Conservation (phyloP, 1,140 invertebrate species). For the Globodera ellingtonae region DNA sequence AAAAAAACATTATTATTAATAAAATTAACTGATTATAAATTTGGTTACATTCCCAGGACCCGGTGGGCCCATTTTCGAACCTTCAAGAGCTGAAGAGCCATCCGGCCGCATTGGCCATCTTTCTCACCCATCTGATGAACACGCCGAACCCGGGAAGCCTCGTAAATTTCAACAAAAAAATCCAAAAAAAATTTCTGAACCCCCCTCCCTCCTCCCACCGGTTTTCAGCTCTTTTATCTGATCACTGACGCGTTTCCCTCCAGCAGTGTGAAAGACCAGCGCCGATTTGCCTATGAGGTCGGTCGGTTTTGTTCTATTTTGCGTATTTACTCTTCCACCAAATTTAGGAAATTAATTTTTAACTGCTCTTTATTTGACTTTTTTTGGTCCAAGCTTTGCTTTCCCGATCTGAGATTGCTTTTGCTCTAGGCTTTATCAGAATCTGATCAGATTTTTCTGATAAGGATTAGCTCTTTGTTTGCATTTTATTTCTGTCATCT, state of each 20-base stretch:
- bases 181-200: neutral
- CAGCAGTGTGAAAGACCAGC: constrained; percentile 82
- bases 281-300: constrained; percentile 96
- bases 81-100: constrained; percentile 36
- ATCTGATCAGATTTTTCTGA: too few relatives aligned
- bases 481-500: too few relatives aligned
- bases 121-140: constrained; percentile 43
- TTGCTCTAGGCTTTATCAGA: too few relatives aligned
- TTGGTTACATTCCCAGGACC: constrained; percentile 23
- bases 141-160: constrained; percentile 45
- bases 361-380: too few relatives aligned
- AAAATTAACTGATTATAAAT: neutral
- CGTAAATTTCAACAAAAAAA: constrained; percentile 18
- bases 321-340: too few relatives aligned
- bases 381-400: too few relatives aligned
- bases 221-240: constrained; percentile 79
- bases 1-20: constrained; percentile 7
- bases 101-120: constrained; percentile 41
- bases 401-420: too few relatives aligned
- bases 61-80: constrained; percentile 39
- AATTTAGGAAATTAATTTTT: too few relatives aligned
- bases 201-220: neutral
- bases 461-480: too few relatives aligned
- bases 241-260: constrained; percentile 78
- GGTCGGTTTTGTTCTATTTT: too few relatives aligned